Evolutionary conservation across 2,797 vertebrate species (phyloP).

Genomic region (Falco columbarius): DNA sequence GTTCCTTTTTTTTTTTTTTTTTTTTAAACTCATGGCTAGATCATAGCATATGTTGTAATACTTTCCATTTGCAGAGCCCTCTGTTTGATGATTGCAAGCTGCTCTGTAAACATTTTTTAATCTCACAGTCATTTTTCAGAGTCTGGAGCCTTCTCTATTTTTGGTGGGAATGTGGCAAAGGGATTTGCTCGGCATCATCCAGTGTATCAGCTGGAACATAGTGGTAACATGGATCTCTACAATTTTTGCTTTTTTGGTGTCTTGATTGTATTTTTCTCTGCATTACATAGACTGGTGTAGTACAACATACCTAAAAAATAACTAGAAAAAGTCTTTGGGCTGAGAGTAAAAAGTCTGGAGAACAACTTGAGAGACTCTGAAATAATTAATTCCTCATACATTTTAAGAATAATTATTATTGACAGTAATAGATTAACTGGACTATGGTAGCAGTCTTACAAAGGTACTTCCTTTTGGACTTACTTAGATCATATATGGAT

Average conservation of each 20-base stretch:
- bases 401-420: not conserved
- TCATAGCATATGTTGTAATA: constrained; percentile 31
- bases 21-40: not conserved
- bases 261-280: not conserved
- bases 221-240: not conserved
- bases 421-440: not conserved
- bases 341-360: not conserved
- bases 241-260: not conserved
- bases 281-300: not conserved
- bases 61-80: constrained; percentile 49
- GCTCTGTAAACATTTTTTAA: constrained; percentile 42
- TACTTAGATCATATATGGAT: not conserved
- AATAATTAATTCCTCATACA: not conserved
- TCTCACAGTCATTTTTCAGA: constrained; percentile 19
- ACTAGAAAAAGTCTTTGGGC: not conserved
- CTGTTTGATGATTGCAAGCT: constrained; percentile 43
- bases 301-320: not conserved
- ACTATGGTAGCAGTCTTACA: not conserved
- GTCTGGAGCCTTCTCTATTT: constrained; percentile 27
- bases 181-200: not conserved
- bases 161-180: not conserved
- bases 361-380: not conserved
- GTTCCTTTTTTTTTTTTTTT: not conserved
- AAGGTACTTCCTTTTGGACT: constrained; percentile 2
- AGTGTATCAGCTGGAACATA: not conserved